These are phyloP conservation scores for Pinctada fucata DNA, from an alignment of 2,888 invertebrate genomes.

Conservation along the genomic window DNA sequence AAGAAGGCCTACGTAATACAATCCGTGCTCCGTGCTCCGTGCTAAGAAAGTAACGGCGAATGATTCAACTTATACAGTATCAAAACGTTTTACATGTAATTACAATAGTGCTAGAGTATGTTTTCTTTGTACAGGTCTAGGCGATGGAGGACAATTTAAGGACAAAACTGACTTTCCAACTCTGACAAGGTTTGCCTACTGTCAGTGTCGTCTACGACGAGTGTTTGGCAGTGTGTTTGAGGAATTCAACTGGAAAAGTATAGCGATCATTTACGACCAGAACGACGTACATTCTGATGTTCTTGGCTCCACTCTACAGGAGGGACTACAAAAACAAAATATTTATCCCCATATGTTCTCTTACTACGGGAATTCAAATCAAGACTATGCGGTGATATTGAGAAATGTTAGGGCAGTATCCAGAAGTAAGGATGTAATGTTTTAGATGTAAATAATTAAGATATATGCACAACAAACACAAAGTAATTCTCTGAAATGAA, in stretches of 20 bases:
- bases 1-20: too few relatives aligned
- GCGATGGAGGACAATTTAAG: slow-evolving; percentile 59
- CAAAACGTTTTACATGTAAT: too few relatives aligned
- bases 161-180: slow-evolving; percentile 64
- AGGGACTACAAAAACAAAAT: slow-evolving; percentile 46
- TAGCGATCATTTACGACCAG: slow-evolving; percentile 61
- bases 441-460: too few relatives aligned
- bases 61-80: too few relatives aligned
- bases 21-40: too few relatives aligned
- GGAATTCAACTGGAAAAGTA: slow-evolving; percentile 58
- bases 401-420: slow-evolving; percentile 43
- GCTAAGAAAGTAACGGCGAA: too few relatives aligned
- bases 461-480: too few relatives aligned
- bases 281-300: slow-evolving; percentile 52
- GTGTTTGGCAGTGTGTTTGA: slow-evolving; percentile 61
- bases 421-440: slow-evolving; percentile 46
- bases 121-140: slow-evolving; percentile 45
- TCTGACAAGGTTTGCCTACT: slow-evolving; percentile 65
- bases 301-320: slow-evolving; percentile 55
- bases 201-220: slow-evolving; percentile 65
- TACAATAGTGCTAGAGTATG: too few relatives aligned
- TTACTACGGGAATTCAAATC: slow-evolving; percentile 50
- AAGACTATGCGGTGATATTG: slow-evolving; percentile 38
- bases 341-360: slow-evolving; percentile 50
- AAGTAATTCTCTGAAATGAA: too few relatives aligned